phyloP scores from a whole-genome alignment of 2,888 invertebrate genomes.

The Eilema depressum region DNA sequence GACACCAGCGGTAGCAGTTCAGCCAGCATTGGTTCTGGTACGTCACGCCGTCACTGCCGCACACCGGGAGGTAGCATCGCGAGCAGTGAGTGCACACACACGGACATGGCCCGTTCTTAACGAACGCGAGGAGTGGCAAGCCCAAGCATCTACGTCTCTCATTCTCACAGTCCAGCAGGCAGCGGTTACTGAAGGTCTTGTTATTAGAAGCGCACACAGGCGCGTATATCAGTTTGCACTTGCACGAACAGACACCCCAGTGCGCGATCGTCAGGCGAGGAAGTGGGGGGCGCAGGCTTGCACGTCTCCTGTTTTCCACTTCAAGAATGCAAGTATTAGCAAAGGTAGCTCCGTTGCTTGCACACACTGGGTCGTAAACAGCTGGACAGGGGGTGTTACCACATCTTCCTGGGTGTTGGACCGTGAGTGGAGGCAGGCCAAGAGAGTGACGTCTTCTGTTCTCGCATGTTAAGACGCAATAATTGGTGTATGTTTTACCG shows the following conservation, averaged over 20 bases:
- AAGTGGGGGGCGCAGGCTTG: background rate
- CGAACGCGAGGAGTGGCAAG: slow-evolving; percentile 9
- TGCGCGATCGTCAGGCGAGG: slow-evolving; percentile 36
- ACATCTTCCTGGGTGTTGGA: slow-evolving; percentile 50
- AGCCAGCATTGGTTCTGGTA: slow-evolving; percentile 59
- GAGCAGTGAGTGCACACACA: slow-evolving; percentile 42
- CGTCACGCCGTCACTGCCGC: slow-evolving; percentile 53
- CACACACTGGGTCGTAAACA: slow-evolving; percentile 56
- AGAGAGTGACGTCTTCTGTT: slow-evolving; percentile 49
- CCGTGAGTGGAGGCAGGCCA: slow-evolving; percentile 34
- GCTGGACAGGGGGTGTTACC: slow-evolving; percentile 49
- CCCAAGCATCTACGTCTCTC: slow-evolving; percentile 28
- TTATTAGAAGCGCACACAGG: slow-evolving; percentile 55
- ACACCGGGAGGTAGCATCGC: slow-evolving; percentile 47
- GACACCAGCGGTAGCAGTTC: slow-evolving; percentile 50
- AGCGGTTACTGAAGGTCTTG: slow-evolving; percentile 52
- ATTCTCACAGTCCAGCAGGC: slow-evolving; percentile 56
- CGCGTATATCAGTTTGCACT: slow-evolving; percentile 32
- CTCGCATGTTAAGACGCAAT: slow-evolving; percentile 54
- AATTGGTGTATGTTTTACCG: slow-evolving; percentile 54
- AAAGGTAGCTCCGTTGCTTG: slow-evolving; percentile 55
- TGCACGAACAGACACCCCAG: slow-evolving; percentile 51
- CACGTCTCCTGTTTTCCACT: slow-evolving; percentile 50
- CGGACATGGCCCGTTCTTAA: slow-evolving; percentile 14
- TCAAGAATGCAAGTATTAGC: slow-evolving; percentile 52